phyloP scores from a whole-genome alignment of 1,140 invertebrate species.

The Chrysoperla carnea region DNA sequence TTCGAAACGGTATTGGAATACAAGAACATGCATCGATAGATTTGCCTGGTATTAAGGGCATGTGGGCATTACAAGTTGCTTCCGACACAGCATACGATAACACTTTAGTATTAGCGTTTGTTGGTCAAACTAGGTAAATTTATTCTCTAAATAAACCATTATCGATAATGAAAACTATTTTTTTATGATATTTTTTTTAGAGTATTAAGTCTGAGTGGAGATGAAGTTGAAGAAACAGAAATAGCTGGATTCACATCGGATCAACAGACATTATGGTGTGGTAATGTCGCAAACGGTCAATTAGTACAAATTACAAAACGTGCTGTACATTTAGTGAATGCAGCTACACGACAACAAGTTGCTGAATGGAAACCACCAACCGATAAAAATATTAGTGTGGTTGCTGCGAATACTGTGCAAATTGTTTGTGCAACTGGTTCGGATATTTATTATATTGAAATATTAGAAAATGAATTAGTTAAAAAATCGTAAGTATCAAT shows the following conservation, averaged over 20 bases:
- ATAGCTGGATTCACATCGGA: slow-evolving; percentile 76
- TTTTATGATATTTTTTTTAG: slow-evolving; percentile 22
- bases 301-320: slow-evolving; percentile 66
- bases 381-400: slow-evolving; percentile 70
- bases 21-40: slow-evolving; percentile 95
- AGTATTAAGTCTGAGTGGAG: slow-evolving; percentile 73
- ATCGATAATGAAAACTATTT: background rate
- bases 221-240: slow-evolving; percentile 95
- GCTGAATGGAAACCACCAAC: slow-evolving; percentile 62
- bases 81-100: slow-evolving; percentile 37
- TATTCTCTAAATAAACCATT: background rate
- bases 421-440: slow-evolving; percentile 79
- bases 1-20: slow-evolving; percentile 85
- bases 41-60: slow-evolving; percentile 89
- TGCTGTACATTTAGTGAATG: slow-evolving; percentile 48
- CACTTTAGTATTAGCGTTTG: slow-evolving; percentile 82
- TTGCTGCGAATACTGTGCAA: slow-evolving; percentile 68
- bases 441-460: slow-evolving; percentile 76
- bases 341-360: slow-evolving; percentile 44
- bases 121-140: slow-evolving; percentile 68
- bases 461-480: slow-evolving; percentile 44
- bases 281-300: slow-evolving; percentile 71
- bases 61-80: slow-evolving; percentile 80
- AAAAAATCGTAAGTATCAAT: slow-evolving; percentile 40
- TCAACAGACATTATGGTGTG: slow-evolving; percentile 84